These are phyloP conservation scores for Acomys russatus DNA, from an alignment of 2,797 vertebrate species.

Conservation along the genomic window DNA sequence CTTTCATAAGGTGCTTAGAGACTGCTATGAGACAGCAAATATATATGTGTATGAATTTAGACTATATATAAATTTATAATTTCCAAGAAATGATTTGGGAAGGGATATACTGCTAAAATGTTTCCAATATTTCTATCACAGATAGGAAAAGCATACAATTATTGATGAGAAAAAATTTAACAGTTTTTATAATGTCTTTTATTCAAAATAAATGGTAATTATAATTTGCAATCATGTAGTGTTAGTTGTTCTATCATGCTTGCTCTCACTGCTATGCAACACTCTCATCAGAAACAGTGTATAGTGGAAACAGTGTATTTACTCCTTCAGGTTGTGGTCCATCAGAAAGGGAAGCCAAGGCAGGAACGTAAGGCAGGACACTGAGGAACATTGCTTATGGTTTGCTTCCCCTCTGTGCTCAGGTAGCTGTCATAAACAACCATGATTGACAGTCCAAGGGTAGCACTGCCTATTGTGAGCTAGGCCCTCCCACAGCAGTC, in stretches of 20 bases:
- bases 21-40: neutral
- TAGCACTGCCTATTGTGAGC: neutral
- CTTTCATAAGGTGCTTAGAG: conserved; percentile 43
- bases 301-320: neutral
- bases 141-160: conserved; percentile 21
- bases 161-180: conserved; percentile 21
- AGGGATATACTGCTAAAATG: neutral
- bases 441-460: neutral
- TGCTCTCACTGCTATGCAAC: neutral
- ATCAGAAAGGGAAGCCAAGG: neutral
- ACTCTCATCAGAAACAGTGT: neutral
- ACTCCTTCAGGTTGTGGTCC: neutral
- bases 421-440: neutral
- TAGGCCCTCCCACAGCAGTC: neutral
- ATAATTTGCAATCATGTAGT: neutral
- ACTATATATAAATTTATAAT: neutral
- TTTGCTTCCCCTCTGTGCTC: neutral
- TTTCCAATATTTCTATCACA: neutral
- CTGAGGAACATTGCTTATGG: neutral
- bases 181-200: conserved; percentile 54
- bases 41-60: neutral
- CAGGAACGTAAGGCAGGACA: neutral
- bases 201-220: neutral
- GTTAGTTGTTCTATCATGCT: neutral
- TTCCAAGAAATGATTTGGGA: neutral